phyloP scores from a whole-genome alignment of 2,113 vertebrate genomes.

The Mobula hypostoma region DNA sequence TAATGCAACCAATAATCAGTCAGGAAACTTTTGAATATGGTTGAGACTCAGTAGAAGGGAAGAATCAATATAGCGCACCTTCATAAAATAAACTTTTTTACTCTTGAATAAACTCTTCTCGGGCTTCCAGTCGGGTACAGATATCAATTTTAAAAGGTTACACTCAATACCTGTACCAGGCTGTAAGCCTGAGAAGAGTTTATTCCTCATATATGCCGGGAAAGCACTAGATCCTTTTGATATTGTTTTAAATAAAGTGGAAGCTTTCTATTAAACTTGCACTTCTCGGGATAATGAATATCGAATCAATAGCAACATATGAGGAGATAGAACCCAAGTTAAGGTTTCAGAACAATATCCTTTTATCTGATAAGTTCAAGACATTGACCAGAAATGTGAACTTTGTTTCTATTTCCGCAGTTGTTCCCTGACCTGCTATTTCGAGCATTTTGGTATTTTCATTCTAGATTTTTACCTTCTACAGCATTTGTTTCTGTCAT shows the following conservation, averaged over 20 bases:
- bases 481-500: neutral
- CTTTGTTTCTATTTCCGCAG: neutral
- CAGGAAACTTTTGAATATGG: neutral
- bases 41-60: neutral
- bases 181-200: too few relatives aligned
- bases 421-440: neutral
- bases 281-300: neutral
- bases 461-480: too few relatives aligned
- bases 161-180: too few relatives aligned
- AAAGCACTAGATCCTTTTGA: neutral
- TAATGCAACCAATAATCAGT: neutral
- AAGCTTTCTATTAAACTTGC: neutral
- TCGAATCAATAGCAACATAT: neutral
- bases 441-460: too few relatives aligned
- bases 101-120: too few relatives aligned
- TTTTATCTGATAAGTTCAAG: neutral
- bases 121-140: too few relatives aligned
- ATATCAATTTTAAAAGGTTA: too few relatives aligned
- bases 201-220: too few relatives aligned
- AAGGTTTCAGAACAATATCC: too few relatives aligned
- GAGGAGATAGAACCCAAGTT: too few relatives aligned
- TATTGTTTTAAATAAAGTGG: neutral
- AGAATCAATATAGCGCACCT: neutral
- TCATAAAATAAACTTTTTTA: neutral
- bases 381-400: neutral